Evolutionary conservation across 2,113 vertebrate genomes (phyloP), one percentile per base, ranked within the genome.

Genomic region (Excalfactoria chinensis): DNA sequence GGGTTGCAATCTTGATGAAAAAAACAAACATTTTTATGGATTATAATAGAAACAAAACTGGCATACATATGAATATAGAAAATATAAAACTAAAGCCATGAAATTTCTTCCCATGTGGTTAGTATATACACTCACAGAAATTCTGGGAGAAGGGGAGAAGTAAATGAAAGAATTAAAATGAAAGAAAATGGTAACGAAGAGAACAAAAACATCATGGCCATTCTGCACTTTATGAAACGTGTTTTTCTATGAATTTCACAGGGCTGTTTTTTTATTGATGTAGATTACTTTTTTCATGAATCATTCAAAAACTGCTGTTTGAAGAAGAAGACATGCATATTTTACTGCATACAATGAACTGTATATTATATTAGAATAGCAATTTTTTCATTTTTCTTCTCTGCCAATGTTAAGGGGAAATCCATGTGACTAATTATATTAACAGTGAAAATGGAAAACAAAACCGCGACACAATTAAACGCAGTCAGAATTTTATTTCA

Each of bases 221-320:
- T 56, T 82, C 60, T 87, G 8, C 23, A 41, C 60, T 41, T 69
- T 93, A 79, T 28, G 97, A 88, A 95, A 40, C 70, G 40, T 82
- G 44, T 62, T 89, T 93, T 81, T 35, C 40, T 71, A 58, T 44
- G 62, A 93, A 84, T 69, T 94, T 92, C 6, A 0, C 69, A 81
- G 83, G 81, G 77, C 81, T 91, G 60, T 0, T 95, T 95, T 84
- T 86, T 95, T 89, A 95, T 96, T 94, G 90, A 80, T 91, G 90
- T 46, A 84, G 41, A 90, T 97, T 90, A 95, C 75, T 93, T 94
- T 91, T 95, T 96, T 51, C 86, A 93, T 80, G 67, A 95, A 93
- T 89, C 56, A 94, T 97, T 95, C 51, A 97, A 90, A 90, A 86
- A 49, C 13, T 66, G 48, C 43, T 35, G 95, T 95, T 78, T 95